These are phyloP conservation scores for Artibeus jamaicensis DNA, from an alignment of 2,797 vertebrate species.

Conservation along the genomic window DNA sequence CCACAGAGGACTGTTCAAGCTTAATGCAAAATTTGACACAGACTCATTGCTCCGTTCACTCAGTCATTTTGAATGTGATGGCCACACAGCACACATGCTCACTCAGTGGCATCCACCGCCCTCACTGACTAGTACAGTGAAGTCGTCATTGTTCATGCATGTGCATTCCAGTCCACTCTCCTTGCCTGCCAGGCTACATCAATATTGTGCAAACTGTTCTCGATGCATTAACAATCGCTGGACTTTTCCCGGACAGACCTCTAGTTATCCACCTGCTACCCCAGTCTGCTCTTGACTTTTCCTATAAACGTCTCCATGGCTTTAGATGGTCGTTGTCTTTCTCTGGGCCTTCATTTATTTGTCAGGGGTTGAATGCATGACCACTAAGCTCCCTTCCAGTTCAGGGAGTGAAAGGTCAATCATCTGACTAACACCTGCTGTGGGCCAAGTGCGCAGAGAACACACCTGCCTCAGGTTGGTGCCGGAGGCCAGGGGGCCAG, in stretches of 20 bases:
- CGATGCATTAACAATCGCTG: background rate
- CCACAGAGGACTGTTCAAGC: background rate
- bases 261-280: background rate
- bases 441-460: background rate
- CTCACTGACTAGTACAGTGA: background rate
- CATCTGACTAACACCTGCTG: background rate
- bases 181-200: background rate
- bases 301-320: background rate
- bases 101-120: background rate
- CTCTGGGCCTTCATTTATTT: background rate
- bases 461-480: slow-evolving; percentile 48
- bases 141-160: background rate
- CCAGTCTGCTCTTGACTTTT: background rate
- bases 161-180: background rate
- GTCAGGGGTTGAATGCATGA: background rate
- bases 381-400: background rate
- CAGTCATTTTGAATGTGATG: background rate
- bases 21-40: background rate
- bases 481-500: background rate
- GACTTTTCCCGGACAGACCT: background rate
- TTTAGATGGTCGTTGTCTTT: background rate
- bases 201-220: background rate
- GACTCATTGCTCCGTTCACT: background rate
- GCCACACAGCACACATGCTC: too few species aligned
- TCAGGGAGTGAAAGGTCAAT: background rate